These are phyloP conservation scores for Bostrychus sinensis DNA, from an alignment of 2,113 vertebrate genomes.

Conservation along the genomic window DNA sequence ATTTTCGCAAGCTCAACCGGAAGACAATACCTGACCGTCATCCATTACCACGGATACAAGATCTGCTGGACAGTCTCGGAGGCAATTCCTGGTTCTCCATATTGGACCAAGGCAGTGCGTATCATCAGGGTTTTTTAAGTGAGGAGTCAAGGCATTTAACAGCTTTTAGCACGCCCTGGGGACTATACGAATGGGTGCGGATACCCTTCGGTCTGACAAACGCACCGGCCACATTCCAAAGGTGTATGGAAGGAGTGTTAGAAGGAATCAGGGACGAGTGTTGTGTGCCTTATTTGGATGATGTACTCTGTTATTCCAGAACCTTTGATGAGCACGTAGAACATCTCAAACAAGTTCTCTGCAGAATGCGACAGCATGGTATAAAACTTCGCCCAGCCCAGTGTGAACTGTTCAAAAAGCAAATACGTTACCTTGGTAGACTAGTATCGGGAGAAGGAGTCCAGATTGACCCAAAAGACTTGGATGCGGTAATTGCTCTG, in stretches of 20 bases:
- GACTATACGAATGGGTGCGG: background rate
- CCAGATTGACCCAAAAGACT: background rate
- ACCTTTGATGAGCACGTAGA: background rate
- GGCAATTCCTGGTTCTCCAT: slow-evolving; percentile 18
- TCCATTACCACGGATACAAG: background rate
- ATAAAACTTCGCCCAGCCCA: background rate
- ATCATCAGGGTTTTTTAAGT: slow-evolving; percentile 17
- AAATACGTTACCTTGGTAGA: background rate
- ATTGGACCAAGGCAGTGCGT: slow-evolving; percentile 5
- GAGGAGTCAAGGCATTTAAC: background rate
- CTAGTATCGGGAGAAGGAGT: background rate
- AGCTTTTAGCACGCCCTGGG: slow-evolving; percentile 7
- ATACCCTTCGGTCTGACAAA: background rate
- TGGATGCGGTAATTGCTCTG: too few relatives aligned
- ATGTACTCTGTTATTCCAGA: too few relatives aligned
- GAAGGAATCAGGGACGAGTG: background rate
- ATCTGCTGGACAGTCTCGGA: background rate
- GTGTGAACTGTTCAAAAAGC: slow-evolving; percentile 3
- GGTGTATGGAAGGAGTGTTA: background rate
- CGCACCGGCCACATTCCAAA: background rate
- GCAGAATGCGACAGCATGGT: background rate
- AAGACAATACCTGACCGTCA: background rate
- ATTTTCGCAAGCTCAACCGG: too few relatives aligned
- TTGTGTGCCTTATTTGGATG: background rate
- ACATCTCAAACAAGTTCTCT: background rate